Conservation (phyloP, 2,797 vertebrate species). For the Macrochelys suwanniensis region DNA sequence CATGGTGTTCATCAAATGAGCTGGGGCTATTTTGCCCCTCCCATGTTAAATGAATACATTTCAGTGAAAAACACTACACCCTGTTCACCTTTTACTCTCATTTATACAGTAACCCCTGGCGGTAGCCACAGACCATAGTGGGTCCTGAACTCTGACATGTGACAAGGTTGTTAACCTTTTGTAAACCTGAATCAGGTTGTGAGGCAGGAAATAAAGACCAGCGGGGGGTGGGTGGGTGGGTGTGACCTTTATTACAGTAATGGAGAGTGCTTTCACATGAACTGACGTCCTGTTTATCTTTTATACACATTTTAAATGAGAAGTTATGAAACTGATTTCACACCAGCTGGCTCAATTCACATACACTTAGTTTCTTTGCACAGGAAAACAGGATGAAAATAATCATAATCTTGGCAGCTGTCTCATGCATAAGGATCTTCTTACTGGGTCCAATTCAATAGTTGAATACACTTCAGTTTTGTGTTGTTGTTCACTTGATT, state of each 20-base stretch:
- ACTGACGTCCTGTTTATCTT: background rate
- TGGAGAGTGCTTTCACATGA: background rate
- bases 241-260: background rate
- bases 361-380: constrained; percentile 17
- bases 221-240: too few species aligned
- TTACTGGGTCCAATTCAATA: background rate
- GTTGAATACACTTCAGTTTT: background rate
- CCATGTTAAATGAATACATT: background rate
- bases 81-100: constrained; percentile 17
- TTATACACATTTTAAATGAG: background rate
- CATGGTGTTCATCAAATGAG: background rate
- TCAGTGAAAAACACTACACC: background rate
- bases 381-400: background rate
- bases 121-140: background rate
- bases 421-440: constrained; percentile 2
- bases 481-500: constrained; percentile 10
- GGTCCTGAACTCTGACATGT: constrained; percentile 15
- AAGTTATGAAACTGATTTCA: background rate
- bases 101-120: background rate
- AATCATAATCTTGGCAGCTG: constrained; percentile 24
- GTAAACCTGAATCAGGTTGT: constrained; percentile 4
- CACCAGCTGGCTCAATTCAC: background rate
- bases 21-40: background rate
- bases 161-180: constrained; percentile 50
- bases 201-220: background rate